phyloP scores from a whole-genome alignment of 2,888 invertebrate genomes.

The Perdita meconis region DNA sequence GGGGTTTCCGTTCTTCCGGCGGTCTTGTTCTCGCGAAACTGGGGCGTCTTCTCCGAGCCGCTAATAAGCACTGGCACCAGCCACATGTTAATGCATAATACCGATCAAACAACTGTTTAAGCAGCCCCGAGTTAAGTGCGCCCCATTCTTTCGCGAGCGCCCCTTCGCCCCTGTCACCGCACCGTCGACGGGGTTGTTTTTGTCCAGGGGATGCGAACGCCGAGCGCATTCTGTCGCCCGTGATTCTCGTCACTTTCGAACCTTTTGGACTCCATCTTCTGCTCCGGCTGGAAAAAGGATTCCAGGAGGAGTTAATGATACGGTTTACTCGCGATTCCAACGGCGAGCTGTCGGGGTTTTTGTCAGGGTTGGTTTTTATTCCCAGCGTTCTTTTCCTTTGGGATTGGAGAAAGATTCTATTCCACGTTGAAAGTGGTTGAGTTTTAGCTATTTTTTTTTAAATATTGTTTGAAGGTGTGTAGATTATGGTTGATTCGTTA shows the following conservation, averaged over 20 bases:
- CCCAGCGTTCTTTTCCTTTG: not conserved
- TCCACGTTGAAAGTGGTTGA: too few species aligned
- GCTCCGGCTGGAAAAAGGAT: not conserved
- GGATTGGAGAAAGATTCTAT: too few species aligned
- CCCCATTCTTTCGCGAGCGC: conserved; percentile 71
- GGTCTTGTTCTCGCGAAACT: too few species aligned
- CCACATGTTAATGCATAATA: conserved; percentile 84
- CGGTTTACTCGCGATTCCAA: not conserved
- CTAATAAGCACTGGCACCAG: conserved; percentile 82
- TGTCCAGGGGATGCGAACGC: conserved; percentile 53
- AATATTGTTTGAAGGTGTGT: not conserved
- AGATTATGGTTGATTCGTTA: too few species aligned
- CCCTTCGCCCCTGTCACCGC: conserved; percentile 49
- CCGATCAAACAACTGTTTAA: conserved; percentile 84
- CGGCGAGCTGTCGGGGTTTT: not conserved
- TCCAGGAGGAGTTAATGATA: conserved; percentile 24
- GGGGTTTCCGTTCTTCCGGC: too few species aligned
- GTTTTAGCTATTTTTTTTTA: not conserved
- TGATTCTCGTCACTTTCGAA: conserved; percentile 42
- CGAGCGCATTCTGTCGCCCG: conserved; percentile 24
- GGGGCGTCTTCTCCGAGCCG: too few species aligned
- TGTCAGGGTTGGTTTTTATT: too few species aligned
- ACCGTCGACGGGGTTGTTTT: conserved; percentile 56
- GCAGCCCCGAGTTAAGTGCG: conserved; percentile 83
- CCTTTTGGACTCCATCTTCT: conserved; percentile 10